A percentile compares a stretch with the other conserved stretches of the same genome.
Conservation (phyloP, 2,113 vertebrate genomes). For the Protobothrops mucrosquamatus region DNA sequence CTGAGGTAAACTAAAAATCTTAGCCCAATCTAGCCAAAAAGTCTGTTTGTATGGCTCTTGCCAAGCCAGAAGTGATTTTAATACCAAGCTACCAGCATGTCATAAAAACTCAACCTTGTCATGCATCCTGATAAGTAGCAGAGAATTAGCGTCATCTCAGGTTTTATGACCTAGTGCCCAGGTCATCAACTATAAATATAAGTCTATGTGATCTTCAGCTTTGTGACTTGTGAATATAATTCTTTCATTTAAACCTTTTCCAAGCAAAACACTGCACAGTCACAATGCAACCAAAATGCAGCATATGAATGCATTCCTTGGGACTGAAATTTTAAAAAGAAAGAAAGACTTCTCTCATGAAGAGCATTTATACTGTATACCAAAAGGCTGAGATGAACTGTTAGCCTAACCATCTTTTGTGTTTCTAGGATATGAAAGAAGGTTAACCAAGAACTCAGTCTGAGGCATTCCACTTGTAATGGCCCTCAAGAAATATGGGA, state of each 20-base stretch:
- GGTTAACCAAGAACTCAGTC: neutral
- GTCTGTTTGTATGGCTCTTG: conserved; percentile 46
- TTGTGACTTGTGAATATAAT: conserved; percentile 23
- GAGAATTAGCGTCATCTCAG: conserved; percentile 37
- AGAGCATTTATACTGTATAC: neutral
- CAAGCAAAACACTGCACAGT: neutral
- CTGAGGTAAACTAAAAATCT: conserved; percentile 31
- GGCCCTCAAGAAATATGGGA: neutral
- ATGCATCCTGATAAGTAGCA: conserved; percentile 25
- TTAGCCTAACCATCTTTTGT: neutral
- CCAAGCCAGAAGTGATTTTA: conserved; percentile 50
- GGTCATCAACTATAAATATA: conserved; percentile 36
- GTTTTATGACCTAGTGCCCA: conserved; percentile 46
- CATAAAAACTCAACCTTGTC: conserved; percentile 24
- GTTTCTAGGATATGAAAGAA: neutral
- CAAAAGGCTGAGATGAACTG: neutral
- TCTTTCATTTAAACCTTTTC: neutral
- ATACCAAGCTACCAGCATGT: conserved; percentile 17
- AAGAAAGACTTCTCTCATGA: neutral
- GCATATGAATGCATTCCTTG: neutral
- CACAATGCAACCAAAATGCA: neutral
- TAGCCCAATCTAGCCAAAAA: conserved; percentile 30
- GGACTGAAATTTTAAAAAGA: neutral
- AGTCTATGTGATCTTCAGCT: conserved; percentile 28
- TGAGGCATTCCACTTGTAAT: neutral